A percentile compares a stretch with the other conserved stretches of the same genome.
Conservation (phyloP, 2,797 vertebrate genomes). For the Rhynchonycteris naso region DNA sequence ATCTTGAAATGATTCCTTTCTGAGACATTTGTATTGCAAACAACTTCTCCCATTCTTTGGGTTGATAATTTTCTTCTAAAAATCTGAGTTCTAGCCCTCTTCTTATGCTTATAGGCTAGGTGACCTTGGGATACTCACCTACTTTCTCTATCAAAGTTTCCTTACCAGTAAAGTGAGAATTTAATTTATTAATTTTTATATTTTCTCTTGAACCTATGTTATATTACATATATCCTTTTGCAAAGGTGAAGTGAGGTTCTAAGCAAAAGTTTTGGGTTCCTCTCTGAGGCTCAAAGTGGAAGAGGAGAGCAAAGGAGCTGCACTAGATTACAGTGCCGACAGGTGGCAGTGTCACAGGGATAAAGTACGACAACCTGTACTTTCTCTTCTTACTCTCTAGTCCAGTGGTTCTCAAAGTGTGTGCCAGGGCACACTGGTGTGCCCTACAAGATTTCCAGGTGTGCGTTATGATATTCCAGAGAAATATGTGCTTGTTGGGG, state of each 20-base stretch:
- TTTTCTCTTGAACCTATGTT: not conserved
- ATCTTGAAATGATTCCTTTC: not conserved
- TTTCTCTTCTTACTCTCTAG: not conserved
- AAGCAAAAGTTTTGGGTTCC: not conserved
- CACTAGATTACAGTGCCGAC: not conserved
- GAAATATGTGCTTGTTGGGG: too few relatives aligned
- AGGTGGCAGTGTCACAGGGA: fast-evolving
- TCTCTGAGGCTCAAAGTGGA: not conserved
- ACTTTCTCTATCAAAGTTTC: not conserved
- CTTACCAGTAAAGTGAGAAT: not conserved
- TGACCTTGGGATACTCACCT: not conserved
- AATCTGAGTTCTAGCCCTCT: not conserved
- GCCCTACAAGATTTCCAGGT: too few relatives aligned
- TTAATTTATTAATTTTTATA: not conserved
- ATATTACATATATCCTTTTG: not conserved
- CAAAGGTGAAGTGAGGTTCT: not conserved
- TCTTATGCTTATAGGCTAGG: not conserved
- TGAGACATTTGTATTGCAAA: not conserved
- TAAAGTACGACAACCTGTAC: not conserved
- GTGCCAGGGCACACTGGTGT: too few relatives aligned
- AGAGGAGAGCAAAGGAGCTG: not conserved
- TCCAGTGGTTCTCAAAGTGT: too few relatives aligned
- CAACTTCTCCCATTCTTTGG: not conserved
- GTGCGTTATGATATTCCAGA: too few relatives aligned
- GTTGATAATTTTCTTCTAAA: not conserved